phyloP scores from a whole-genome alignment of 2,888 invertebrate genomes.

The Lomographa bimaculata region DNA sequence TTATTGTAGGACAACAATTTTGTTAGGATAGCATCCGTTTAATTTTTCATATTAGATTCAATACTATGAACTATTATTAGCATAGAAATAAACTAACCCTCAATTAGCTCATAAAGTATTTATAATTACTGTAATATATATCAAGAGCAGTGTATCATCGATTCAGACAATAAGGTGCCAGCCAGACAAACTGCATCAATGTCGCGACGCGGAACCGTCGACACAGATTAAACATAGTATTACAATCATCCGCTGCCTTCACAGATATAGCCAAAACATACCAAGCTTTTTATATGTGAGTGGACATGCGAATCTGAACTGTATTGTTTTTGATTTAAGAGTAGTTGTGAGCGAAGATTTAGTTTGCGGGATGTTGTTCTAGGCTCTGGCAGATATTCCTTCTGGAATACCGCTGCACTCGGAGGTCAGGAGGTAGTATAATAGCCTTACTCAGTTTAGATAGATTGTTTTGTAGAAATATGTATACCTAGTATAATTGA shows the following conservation, averaged over 20 bases:
- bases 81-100: slow-evolving; percentile 8
- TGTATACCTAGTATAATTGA: too few species aligned
- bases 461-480: slow-evolving; percentile 26
- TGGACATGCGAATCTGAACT: slow-evolving; percentile 27
- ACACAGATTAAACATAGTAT: too few species aligned
- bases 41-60: too few species aligned
- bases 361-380: slow-evolving; percentile 28
- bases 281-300: slow-evolving; percentile 19
- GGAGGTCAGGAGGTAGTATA: too few species aligned
- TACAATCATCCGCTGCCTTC: slow-evolving; percentile 51
- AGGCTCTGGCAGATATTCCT: slow-evolving; percentile 36
- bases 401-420: slow-evolving; percentile 33
- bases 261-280: slow-evolving; percentile 35
- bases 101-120: slow-evolving; percentile 4
- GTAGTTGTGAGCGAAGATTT: slow-evolving; percentile 24
- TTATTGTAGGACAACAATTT: too few species aligned
- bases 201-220: slow-evolving; percentile 60
- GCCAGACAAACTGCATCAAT: slow-evolving; percentile 57
- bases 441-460: slow-evolving; percentile 38
- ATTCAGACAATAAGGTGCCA: slow-evolving; percentile 43
- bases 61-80: too few species aligned
- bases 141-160: slow-evolving; percentile 3
- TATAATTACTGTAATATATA: not conserved
- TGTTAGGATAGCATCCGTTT: too few species aligned
- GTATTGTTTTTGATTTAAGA: slow-evolving; percentile 23